A percentile compares a stretch with the other conserved stretches of the same genome.
Evolutionary conservation across 2,113 vertebrate species (phyloP).

Genomic region (Herpetotheres cachinnans): DNA sequence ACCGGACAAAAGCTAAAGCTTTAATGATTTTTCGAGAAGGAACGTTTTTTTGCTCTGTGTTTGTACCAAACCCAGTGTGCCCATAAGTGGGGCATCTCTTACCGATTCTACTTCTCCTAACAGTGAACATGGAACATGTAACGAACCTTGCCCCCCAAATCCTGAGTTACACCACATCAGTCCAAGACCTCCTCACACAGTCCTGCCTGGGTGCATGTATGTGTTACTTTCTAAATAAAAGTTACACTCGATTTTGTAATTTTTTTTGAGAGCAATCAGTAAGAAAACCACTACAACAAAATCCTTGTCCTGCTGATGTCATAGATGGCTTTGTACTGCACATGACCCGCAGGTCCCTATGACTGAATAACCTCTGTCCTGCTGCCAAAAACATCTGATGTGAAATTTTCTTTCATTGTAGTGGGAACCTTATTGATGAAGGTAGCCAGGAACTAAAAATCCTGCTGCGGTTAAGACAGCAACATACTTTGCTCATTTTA

Average conservation of each 20-base stretch:
- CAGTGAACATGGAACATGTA: background rate
- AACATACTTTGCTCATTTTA: background rate
- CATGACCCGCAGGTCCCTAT: background rate
- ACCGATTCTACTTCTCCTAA: background rate
- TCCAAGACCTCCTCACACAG: background rate
- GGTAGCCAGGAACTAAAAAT: background rate
- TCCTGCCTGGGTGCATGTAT: background rate
- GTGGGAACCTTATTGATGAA: background rate
- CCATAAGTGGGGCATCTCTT: background rate
- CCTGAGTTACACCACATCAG: background rate
- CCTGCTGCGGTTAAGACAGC: background rate
- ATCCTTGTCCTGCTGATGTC: background rate
- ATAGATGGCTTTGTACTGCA: background rate
- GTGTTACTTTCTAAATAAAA: background rate
- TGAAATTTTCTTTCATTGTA: background rate
- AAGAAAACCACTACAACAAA: background rate
- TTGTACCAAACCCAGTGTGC: background rate
- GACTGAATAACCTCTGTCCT: background rate
- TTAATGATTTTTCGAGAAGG: background rate
- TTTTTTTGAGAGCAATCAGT: background rate
- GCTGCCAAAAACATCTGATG: background rate
- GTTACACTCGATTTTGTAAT: background rate
- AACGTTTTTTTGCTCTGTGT: background rate
- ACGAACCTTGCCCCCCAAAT: background rate
- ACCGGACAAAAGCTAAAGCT: background rate